Evolutionary conservation across 2,888 invertebrate species (phyloP).

Genomic region (Hypena proboscidalis): DNA sequence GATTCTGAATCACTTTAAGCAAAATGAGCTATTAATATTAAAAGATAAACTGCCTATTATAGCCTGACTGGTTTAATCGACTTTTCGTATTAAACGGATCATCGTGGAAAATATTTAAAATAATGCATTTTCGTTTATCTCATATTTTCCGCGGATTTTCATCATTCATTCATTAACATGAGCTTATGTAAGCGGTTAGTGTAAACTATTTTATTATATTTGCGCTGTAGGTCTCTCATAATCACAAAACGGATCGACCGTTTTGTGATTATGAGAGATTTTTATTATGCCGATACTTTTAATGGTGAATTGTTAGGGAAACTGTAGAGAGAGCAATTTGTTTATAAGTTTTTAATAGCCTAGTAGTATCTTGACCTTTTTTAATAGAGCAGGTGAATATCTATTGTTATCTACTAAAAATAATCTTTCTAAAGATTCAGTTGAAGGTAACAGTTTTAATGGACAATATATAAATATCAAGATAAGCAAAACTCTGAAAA

Average conservation of each 20-base stretch:
- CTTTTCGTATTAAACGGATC: not conserved
- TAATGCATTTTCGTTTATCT: conserved; percentile 2
- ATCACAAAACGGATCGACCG: too few species aligned
- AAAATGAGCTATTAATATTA: conserved; percentile 19
- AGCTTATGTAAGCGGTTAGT: not conserved
- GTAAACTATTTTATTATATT: conserved; percentile 3
- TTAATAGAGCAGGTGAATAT: too few species aligned
- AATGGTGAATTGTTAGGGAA: too few species aligned
- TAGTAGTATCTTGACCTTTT: too few species aligned
- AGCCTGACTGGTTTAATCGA: not conserved
- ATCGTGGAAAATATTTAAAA: not conserved
- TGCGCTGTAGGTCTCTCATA: not conserved
- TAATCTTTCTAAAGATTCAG: too few species aligned
- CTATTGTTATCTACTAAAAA: too few species aligned
- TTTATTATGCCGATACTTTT: not conserved
- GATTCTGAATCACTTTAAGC: conserved; percentile 20
- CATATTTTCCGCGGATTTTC: conserved; percentile 2
- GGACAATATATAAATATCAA: too few species aligned
- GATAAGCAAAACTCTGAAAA: too few species aligned
- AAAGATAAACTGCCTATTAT: conserved; percentile 6
- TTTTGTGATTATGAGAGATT: not conserved
- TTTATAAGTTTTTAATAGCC: too few species aligned
- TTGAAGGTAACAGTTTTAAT: too few species aligned
- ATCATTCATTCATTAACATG: too few species aligned
- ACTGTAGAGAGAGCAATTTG: too few species aligned